phyloP scores from a whole-genome alignment of 2,797 vertebrate species.

The Sebastes variabilis region DNA sequence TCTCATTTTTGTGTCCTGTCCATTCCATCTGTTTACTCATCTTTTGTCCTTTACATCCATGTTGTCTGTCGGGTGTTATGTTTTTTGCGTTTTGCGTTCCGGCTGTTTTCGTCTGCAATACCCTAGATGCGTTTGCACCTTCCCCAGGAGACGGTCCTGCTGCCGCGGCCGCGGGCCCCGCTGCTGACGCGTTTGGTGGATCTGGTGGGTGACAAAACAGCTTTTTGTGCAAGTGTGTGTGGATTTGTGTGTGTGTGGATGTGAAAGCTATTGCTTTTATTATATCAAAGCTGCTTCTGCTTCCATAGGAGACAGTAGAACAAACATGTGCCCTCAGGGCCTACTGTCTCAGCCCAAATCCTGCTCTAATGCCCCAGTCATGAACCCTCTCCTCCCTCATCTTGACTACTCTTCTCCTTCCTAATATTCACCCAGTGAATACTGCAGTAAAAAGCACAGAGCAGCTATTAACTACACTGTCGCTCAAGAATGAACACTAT shows the following conservation, averaged over 20 bases:
- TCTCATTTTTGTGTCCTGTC: constrained; percentile 71
- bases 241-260: neutral
- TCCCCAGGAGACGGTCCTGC: constrained; percentile 96
- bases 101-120: constrained; percentile 77
- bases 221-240: constrained; percentile 21
- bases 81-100: constrained; percentile 61
- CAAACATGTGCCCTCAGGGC: constrained; percentile 22
- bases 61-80: constrained; percentile 63
- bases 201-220: constrained; percentile 92
- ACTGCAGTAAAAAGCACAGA: constrained; percentile 57
- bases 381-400: constrained; percentile 60
- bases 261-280: constrained; percentile 37
- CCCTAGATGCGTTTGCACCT: constrained; percentile 97
- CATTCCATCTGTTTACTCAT: constrained; percentile 69
- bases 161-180: constrained; percentile 90
- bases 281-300: constrained; percentile 56
- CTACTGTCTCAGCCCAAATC: constrained; percentile 68
- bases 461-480: neutral
- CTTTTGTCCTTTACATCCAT: constrained; percentile 59
- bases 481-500: neutral
- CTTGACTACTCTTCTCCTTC: constrained; percentile 37
- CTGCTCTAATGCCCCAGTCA: constrained; percentile 59
- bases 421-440: constrained; percentile 54
- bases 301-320: constrained; percentile 65
- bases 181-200: constrained; percentile 97